Evolutionary conservation across 1,140 invertebrate genomes (phyloP).

Genomic region (Drosophila aff.): DNA sequence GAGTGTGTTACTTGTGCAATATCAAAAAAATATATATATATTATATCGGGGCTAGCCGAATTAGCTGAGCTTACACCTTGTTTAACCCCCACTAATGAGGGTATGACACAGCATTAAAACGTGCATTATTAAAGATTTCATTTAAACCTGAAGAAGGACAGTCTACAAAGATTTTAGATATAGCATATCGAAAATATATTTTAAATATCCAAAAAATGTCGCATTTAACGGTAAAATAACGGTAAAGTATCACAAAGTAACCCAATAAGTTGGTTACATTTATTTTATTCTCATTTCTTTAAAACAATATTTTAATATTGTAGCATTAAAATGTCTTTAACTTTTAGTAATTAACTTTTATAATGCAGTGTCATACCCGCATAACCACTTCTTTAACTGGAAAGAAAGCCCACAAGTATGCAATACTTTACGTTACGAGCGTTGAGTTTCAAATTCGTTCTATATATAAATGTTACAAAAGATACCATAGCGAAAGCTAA

Average conservation of each 20-base stretch:
- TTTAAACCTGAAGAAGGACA: too few relatives aligned
- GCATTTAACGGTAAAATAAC: too few relatives aligned
- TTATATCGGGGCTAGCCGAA: constrained; percentile 14
- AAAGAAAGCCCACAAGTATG: constrained; percentile 63
- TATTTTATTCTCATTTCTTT: too few relatives aligned
- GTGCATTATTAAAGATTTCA: too few relatives aligned
- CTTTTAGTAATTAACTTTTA: not conserved
- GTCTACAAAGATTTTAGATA: too few relatives aligned
- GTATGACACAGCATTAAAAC: not conserved
- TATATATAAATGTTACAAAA: constrained; percentile 30
- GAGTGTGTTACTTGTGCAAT: constrained; percentile 65
- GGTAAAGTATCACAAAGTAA: too few relatives aligned
- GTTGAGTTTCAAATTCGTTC: constrained; percentile 47
- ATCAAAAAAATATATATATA: constrained; percentile 18
- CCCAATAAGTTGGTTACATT: too few relatives aligned
- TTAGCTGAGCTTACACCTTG: constrained; percentile 44
- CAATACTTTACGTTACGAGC: constrained; percentile 61
- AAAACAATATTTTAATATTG: too few relatives aligned
- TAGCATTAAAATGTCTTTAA: too few relatives aligned
- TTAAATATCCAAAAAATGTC: too few relatives aligned
- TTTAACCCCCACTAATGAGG: constrained; percentile 7
- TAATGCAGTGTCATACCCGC: not conserved
- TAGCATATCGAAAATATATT: too few relatives aligned
- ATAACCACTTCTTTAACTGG: constrained; percentile 13
- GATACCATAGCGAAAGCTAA: constrained; percentile 38